Evolutionary conservation across 2,797 vertebrate genomes (phyloP).

Genomic region (Rhinatrema bivittatum): DNA sequence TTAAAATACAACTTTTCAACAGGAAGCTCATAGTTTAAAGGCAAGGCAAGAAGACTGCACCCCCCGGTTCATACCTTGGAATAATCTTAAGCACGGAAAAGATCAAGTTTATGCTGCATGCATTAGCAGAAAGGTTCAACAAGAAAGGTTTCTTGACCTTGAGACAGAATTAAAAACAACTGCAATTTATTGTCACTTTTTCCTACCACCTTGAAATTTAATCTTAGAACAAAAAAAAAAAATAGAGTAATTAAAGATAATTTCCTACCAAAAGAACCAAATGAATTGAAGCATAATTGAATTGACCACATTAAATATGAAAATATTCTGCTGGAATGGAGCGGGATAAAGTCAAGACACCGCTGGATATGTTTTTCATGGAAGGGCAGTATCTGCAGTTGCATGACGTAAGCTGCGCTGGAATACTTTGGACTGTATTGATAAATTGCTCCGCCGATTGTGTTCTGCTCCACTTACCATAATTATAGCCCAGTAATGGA

Average conservation of each 20-base stretch:
- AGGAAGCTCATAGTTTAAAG: conserved; percentile 2
- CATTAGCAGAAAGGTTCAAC: conserved; percentile 40
- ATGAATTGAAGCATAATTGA: conserved; percentile 62
- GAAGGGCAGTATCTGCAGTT: conserved; percentile 66
- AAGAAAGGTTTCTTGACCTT: conserved; percentile 36
- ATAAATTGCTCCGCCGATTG: conserved; percentile 90
- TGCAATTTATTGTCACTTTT: conserved; percentile 23
- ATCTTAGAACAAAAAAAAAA: conserved; percentile 30
- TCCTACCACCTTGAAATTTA: conserved; percentile 38
- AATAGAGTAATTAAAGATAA: conserved; percentile 45
- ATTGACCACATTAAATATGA: conserved; percentile 55
- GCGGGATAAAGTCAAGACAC: conserved; percentile 52
- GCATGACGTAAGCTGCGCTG: conserved; percentile 64
- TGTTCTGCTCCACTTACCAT: conserved; percentile 88
- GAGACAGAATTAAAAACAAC: conserved; percentile 39
- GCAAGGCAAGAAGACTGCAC: background rate
- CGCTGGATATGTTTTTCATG: conserved; percentile 48
- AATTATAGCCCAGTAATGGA: conserved; percentile 92
- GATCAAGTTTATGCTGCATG: conserved; percentile 25
- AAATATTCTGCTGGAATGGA: conserved; percentile 58
- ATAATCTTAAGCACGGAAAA: conserved; percentile 30
- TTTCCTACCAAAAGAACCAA: conserved; percentile 51
- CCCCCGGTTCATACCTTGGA: conserved; percentile 26
- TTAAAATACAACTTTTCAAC: conserved; percentile 38
- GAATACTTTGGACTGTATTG: conserved; percentile 72